These are phyloP conservation scores for Silurus aristotelis DNA, from an alignment of 2,797 vertebrate genomes.

Conservation along the genomic window DNA sequence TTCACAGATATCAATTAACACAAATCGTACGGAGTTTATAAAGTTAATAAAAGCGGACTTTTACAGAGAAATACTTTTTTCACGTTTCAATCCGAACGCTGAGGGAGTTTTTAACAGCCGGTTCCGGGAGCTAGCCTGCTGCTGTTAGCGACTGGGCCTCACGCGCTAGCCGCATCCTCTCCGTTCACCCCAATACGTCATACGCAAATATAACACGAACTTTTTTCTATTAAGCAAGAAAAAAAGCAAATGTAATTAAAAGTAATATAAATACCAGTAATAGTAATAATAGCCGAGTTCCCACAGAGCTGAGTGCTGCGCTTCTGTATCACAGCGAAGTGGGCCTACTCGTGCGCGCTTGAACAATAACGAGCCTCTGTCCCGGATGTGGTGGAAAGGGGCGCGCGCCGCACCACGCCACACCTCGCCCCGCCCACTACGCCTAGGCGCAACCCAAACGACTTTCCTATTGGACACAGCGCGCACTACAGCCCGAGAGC, in stretches of 20 bases:
- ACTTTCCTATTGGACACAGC: not conserved
- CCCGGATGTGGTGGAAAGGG: not conserved
- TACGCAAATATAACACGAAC: not conserved
- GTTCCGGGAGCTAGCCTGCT: too few relatives aligned
- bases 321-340: not conserved
- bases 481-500: not conserved
- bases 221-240: not conserved
- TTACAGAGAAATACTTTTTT: too few relatives aligned
- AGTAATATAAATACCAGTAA: not conserved
- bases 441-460: not conserved
- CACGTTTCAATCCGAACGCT: too few relatives aligned
- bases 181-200: not conserved
- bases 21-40: not conserved
- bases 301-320: too few relatives aligned
- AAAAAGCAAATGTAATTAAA: not conserved
- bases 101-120: too few relatives aligned
- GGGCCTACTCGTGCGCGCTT: not conserved
- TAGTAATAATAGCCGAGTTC: not conserved
- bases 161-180: not conserved
- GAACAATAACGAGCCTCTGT: not conserved
- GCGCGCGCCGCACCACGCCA: not conserved
- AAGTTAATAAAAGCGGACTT: too few relatives aligned
- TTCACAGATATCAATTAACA: not conserved
- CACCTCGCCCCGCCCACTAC: not conserved
- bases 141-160: slow-evolving; percentile 14